A percentile compares a stretch with the other conserved stretches of the same genome.
phyloP scores from a whole-genome alignment of 2,888 invertebrate genomes.

The Sesia apiformis region DNA sequence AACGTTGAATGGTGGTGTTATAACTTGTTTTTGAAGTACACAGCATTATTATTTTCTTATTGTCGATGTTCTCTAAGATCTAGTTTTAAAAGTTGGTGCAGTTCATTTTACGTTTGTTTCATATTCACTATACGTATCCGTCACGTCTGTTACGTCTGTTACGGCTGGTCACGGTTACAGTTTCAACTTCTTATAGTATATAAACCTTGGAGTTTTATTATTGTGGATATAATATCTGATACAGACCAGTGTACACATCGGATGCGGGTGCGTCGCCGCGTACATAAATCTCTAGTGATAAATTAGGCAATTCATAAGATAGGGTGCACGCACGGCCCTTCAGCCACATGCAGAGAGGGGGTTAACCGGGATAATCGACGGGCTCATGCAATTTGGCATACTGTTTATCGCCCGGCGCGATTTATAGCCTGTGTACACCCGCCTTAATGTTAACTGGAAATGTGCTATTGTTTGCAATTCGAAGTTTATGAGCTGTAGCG shows the following conservation, averaged over 20 bases:
- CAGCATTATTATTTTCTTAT: too few relatives aligned
- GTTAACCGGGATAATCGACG: constrained; percentile 33
- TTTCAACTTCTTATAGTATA: too few relatives aligned
- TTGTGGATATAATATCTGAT: constrained; percentile 2
- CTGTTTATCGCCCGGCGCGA: constrained; percentile 19
- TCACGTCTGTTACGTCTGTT: too few relatives aligned
- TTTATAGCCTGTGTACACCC: constrained; percentile 11
- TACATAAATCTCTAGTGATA: constrained; percentile 54
- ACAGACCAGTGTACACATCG: constrained; percentile 17
- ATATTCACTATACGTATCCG: too few relatives aligned
- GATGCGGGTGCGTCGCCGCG: constrained; percentile 48
- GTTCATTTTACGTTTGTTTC: too few relatives aligned
- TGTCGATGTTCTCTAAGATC: too few relatives aligned
- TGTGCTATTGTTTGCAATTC: constrained; percentile 20
- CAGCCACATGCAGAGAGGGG: constrained; percentile 28
- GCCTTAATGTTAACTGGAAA: constrained; percentile 20
- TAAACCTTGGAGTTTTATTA: too few relatives aligned
- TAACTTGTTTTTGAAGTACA: too few relatives aligned
- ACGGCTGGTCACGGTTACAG: too few relatives aligned
- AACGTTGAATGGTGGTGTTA: too few relatives aligned
- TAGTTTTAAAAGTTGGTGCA: too few relatives aligned
- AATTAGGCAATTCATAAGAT: constrained; percentile 58
- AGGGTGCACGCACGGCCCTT: constrained; percentile 37
- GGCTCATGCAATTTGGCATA: constrained; percentile 34
- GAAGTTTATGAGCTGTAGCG: constrained; percentile 23